Base-by-base conservation (phyloP, 2,113 vertebrate species). In the Tautogolabrus adspersus region DNA sequence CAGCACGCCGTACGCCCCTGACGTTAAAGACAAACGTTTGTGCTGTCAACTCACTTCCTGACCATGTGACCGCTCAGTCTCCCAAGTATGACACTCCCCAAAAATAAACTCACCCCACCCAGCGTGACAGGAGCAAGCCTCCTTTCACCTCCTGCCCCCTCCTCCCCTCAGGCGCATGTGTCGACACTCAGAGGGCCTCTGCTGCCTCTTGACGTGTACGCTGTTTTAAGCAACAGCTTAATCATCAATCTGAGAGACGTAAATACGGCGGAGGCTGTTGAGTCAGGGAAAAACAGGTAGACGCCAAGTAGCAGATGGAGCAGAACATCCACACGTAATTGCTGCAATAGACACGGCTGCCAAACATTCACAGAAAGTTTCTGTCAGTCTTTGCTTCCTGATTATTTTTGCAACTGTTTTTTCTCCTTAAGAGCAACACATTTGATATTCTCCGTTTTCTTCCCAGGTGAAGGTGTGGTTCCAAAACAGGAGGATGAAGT, bases 401-500 rank as follows among this genome's bases (percentile, higher is more conserved):
- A 60, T 55, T 26, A 6, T 30, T 62, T 71, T 11, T 54, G 23
- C 8, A 44, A 38, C 26, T 61, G 18, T 44, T 58, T 64, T 23
- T 18, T 54, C 22, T 30, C 26, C 13, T 8, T 8, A 37, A 12
- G 13, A 15, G 58, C 21, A 19, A 10, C 8, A 6, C 19, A 12
- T 66, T 52, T 54, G 62, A 72, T 8, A 21, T 34, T 23, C 82
- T 63, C 44, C 81, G 42, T 85, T n/a, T 46, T 2, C 47, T 60
- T 37, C 8, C 10, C 11, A 99, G 98, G 98, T 99, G 67, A 99
- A 99, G 89, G 97, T 99, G 71, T 99, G 98, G 97, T 99, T 99
- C 93, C 98, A 99, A 92, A 99, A 99, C 94, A 92, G 98, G 58
- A 87, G 98, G 64, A 99, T 99, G 98, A 99, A 99, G 91, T 99